These are phyloP conservation scores for Orycteropus afer DNA, from an alignment of 2,113 vertebrate species.

Conservation along the genomic window DNA sequence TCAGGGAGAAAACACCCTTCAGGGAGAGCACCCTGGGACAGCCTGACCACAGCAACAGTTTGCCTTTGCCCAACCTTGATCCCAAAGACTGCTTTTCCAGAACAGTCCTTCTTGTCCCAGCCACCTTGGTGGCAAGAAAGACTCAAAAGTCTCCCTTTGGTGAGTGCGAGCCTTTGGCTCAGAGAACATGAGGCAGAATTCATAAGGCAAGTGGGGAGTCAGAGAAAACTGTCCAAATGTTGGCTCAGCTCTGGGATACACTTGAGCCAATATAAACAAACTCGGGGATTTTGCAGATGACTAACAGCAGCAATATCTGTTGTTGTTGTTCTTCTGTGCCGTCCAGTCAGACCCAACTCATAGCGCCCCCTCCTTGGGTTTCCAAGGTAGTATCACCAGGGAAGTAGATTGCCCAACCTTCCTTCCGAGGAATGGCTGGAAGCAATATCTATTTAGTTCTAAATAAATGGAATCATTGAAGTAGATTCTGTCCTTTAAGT, in stretches of 20 bases:
- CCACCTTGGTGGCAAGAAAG: neutral
- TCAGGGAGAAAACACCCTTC: neutral
- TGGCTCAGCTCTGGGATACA: neutral
- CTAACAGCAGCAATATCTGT: no score
- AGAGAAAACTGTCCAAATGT: neutral
- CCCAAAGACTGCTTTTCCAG: neutral
- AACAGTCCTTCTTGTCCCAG: neutral
- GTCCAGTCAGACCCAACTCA: no score
- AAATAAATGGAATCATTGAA: neutral
- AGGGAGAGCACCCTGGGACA: neutral
- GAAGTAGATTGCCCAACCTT: no score
- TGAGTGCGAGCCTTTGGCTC: rapidly evolving
- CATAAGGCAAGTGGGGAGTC: neutral
- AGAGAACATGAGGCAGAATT: neutral
- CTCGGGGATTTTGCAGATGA: rapidly evolving
- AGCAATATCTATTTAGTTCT: neutral
- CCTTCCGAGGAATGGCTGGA: no score
- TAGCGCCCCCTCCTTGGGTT: no score
- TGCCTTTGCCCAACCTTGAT: no score
- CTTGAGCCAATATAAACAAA: neutral
- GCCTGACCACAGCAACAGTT: neutral
- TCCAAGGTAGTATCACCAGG: no score
- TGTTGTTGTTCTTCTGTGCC: no score
- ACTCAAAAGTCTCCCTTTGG: rapidly evolving
- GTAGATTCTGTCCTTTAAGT: neutral